Base-by-base conservation (phyloP, 2,888 invertebrate genomes). In the Dynastes hyllus region DNA sequence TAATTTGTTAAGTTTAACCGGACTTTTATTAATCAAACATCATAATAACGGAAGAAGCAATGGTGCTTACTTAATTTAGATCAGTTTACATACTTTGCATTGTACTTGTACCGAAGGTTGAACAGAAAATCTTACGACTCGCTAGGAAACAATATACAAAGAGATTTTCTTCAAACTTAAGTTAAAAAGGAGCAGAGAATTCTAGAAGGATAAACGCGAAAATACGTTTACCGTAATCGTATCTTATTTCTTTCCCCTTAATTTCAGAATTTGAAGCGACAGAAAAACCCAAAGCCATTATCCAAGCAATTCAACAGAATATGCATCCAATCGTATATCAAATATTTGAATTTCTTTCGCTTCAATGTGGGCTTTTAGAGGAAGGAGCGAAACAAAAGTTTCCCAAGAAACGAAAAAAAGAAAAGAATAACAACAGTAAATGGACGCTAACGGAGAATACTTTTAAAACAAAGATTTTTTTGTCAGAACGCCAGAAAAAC, bases 401-500 rank as follows among this genome's bases (percentile, higher is more conserved):
- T 16, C 16, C 16, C 67, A 45, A 6, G 9, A 45, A 40, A 16
- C 16, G 45, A n/a, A 29, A 11, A 58, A 61, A 29, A 22, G 9
- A 29, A 29, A 61, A 61, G 61, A 61, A 61, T 61, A 29, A 61
- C 61, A 67, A 45, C 40, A 67, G 40, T 45, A 67, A 67, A 67
- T 67, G 67, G 16, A 45, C 67, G 67, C 67, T 67, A 67, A 45
- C 67, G 40, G 45, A 16, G 29, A 45, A 45, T 67, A 40, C 67
- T 67, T 67, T 45, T 67, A 67, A 67, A 22, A 67, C 67, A 67
- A 67, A 45, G 67, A 67, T 67, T 67, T 67, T 29, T 29, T 40
- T 45, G 67, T 45, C 67, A 45, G 45, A 16, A 40, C 40, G 45
- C 66, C 22, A 40, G 67, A 22, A 67, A 67, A 67, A 40, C 16